Conservation (phyloP, 2,113 vertebrate genomes). For the Paratilapia polleni region DNA sequence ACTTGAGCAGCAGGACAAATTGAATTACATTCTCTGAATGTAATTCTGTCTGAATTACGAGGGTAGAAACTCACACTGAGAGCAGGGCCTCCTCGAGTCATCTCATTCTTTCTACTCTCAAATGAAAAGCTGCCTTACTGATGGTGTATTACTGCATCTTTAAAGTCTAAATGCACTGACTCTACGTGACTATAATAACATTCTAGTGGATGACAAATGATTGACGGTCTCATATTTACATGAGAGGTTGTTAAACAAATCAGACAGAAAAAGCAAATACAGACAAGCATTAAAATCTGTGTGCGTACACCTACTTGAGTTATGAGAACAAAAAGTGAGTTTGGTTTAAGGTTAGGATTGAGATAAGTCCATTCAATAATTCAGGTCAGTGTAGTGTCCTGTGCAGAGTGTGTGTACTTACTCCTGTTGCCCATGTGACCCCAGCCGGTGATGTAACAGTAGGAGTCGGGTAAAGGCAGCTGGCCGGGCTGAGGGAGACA, state of each 20-base stretch:
- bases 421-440: slow-evolving; percentile 96
- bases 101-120: fast-evolving
- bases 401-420: slow-evolving; percentile 72
- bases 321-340: fast-evolving
- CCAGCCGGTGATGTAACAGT: slow-evolving; percentile 98
- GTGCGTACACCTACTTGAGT: fast-evolving
- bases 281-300: no score
- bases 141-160: background rate
- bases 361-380: background rate
- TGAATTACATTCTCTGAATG: background rate
- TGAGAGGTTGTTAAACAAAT: no score
- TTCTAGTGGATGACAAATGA: fast-evolving
- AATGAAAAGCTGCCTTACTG: background rate
- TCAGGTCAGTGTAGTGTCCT: fast-evolving
- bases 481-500: slow-evolving; percentile 84
- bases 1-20: no score
- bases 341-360: fast-evolving
- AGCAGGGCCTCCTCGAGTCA: fast-evolving
- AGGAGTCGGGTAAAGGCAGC: slow-evolving; percentile 85
- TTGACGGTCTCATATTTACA: background rate
- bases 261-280: no score
- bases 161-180: fast-evolving
- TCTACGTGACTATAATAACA: fast-evolving
- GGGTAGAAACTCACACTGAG: fast-evolving
- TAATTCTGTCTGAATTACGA: background rate